Conservation (phyloP, 2,888 invertebrate species). For the Protophormia terraenovae region DNA sequence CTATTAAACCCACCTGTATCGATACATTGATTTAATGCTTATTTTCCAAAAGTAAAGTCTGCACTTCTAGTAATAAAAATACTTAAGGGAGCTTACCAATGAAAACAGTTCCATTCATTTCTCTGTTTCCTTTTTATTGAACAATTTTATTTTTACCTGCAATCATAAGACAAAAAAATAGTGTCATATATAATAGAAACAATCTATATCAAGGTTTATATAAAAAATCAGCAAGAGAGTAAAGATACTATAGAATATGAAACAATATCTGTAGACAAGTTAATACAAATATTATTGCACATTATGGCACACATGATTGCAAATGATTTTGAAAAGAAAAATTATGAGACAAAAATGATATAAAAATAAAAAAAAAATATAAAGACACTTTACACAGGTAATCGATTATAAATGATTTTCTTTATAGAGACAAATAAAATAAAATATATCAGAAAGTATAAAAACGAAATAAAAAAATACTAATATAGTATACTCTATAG, state of each 20-base stretch:
- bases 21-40: slow-evolving; percentile 11
- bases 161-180: neutral
- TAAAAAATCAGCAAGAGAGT: neutral
- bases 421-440: neutral
- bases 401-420: slow-evolving; percentile 53
- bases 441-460: neutral
- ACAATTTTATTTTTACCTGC: slow-evolving; percentile 43
- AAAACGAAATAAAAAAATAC: neutral
- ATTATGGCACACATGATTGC: slow-evolving; percentile 63
- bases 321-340: slow-evolving; percentile 58
- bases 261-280: slow-evolving; percentile 49
- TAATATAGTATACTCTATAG: neutral
- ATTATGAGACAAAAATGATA: neutral
- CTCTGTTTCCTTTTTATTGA: neutral
- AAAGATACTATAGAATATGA: neutral
- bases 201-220: neutral
- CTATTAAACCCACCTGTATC: neutral
- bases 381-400: slow-evolving; percentile 38
- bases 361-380: neutral
- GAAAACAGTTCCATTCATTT: slow-evolving; percentile 16
- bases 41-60: neutral
- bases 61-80: slow-evolving; percentile 5
- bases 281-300: slow-evolving; percentile 56
- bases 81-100: slow-evolving; percentile 23
- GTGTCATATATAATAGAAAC: slow-evolving; percentile 17